A percentile compares a stretch with the other conserved stretches of the same genome.
Evolutionary conservation across 2,113 vertebrate species (phyloP).

Genomic region (Polyodon spathula): DNA sequence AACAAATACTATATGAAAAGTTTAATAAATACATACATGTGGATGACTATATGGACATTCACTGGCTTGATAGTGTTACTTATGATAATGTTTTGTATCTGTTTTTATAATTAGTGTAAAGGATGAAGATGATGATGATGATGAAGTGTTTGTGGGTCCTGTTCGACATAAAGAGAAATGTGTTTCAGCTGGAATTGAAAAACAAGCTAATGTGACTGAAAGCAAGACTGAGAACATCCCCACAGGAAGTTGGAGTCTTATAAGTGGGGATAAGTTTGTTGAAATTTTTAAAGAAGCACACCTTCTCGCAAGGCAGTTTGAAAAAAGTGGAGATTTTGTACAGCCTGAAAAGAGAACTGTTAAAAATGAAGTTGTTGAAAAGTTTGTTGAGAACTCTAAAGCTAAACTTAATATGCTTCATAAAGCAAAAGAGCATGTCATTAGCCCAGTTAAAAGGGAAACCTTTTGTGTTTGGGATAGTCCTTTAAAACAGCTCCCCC

Average conservation of each 20-base stretch:
- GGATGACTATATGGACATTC: no score
- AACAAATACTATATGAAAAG: no score
- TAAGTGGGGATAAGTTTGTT: conserved; percentile 66
- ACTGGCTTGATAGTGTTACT: neutral
- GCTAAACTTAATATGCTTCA: conserved; percentile 59
- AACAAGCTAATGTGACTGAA: neutral
- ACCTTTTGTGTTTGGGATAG: conserved; percentile 71
- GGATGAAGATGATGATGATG: conserved; percentile 48
- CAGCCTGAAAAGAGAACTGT: neutral
- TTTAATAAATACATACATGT: no score
- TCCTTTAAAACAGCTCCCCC: conserved; percentile 48
- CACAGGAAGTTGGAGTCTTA: conserved; percentile 56
- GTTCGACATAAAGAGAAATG: conserved; percentile 61
- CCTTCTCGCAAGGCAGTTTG: conserved; percentile 60
- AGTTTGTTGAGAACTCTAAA: conserved; percentile 59
- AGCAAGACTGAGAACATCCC: no score
- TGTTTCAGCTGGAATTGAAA: conserved; percentile 40
- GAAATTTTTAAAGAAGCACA: conserved; percentile 78
- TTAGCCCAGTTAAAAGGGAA: conserved; percentile 71
- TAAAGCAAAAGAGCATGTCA: conserved; percentile 21
- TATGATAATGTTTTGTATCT: neutral
- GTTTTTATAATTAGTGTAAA: conserved; percentile 28
- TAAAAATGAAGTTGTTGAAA: conserved; percentile 32
- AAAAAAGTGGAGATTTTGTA: conserved; percentile 29
- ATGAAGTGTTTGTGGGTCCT: conserved; percentile 78